phyloP scores from a whole-genome alignment of 1,140 invertebrate species.

The Drosophila ficusphila region DNA sequence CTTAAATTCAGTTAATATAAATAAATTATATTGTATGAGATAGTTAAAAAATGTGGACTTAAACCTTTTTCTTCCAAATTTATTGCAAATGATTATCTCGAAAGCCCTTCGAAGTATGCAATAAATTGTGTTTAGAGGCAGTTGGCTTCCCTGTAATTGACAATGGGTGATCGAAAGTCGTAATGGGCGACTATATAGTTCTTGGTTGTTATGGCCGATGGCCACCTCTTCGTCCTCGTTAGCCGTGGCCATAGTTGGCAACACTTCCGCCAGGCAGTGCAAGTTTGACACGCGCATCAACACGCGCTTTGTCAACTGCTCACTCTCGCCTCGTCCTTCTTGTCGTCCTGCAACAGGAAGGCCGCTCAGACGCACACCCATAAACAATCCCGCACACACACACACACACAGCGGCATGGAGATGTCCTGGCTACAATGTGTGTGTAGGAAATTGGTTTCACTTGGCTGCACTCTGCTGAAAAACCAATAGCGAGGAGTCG shows the following conservation, averaged over 20 bases:
- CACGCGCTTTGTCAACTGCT: conserved; percentile 76
- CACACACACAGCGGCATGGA: neutral
- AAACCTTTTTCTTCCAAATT: no score
- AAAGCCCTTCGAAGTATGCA: neutral
- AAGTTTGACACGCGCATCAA: conserved; percentile 82
- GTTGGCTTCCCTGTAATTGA: neutral
- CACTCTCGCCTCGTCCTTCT: neutral
- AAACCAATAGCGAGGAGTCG: conserved; percentile 60
- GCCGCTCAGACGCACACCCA: conserved; percentile 35
- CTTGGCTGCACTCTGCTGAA: conserved; percentile 75
- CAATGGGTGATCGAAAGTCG: neutral
- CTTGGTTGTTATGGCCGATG: conserved; percentile 8
- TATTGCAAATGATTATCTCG: no score
- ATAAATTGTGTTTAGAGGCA: neutral
- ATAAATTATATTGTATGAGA: no score
- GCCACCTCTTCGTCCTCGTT: conserved; percentile 9
- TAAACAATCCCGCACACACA: conserved; percentile 13
- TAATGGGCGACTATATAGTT: neutral
- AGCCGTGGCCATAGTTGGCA: conserved; percentile 41
- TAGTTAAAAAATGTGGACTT: no score
- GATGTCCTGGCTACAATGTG: conserved; percentile 55
- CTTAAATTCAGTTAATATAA: no score
- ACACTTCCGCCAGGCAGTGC: conserved; percentile 74
- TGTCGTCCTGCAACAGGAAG: conserved; percentile 62
- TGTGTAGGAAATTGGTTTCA: conserved; percentile 78